Evolutionary conservation across 2,888 invertebrate genomes (phyloP), one percentile per base, ranked within the genome.

Genomic region (Choreutis nemorana): DNA sequence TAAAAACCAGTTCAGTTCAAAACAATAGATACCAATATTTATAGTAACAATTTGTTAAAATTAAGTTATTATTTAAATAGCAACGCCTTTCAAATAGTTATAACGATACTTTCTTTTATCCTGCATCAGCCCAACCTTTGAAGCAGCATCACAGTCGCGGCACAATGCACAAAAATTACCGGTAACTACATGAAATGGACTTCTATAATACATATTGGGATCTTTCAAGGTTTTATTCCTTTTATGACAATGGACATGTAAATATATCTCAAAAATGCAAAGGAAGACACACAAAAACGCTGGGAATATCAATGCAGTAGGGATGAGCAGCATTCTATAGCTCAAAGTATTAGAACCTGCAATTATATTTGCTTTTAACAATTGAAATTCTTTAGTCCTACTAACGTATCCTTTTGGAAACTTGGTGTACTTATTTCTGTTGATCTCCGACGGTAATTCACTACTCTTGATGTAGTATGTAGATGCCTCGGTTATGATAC

Each of bases 151-250:
- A 44, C 83, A 82, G 30, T 83, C 83, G 31, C 84, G 81, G 41
- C 89, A 89, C 13, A 81, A 63, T 3, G 83, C 85, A 55, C 89
- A 90, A 52, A 87, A 88, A 37, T 84, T 84, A 11, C 87, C 84
- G 0, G 85, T 82, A 4, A 87, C 68, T 2, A 83, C 64, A 53
- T 89, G 87, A 37, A 89, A 80, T 0, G 89, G 89, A 42, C 88
- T 89, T 24, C 84, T 83, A 45, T 86, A 89, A 44, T 84, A 87
- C 20, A 85, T 55, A 28, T 73, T 70, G 7, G 80, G 61, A 40
- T 85, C 75, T 44, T 75, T 77, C 18, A 86, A 60, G 25, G 60
- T 56, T 41, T 82, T 83, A 48, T 88, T 89, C 46, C 85, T 86
- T 39, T 82, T 82, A 48, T 89, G 89, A 4, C 87, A 84, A 68